These are phyloP conservation scores for Lithophane leautieri DNA, from an alignment of 2,888 invertebrate genomes.

Conservation along the genomic window DNA sequence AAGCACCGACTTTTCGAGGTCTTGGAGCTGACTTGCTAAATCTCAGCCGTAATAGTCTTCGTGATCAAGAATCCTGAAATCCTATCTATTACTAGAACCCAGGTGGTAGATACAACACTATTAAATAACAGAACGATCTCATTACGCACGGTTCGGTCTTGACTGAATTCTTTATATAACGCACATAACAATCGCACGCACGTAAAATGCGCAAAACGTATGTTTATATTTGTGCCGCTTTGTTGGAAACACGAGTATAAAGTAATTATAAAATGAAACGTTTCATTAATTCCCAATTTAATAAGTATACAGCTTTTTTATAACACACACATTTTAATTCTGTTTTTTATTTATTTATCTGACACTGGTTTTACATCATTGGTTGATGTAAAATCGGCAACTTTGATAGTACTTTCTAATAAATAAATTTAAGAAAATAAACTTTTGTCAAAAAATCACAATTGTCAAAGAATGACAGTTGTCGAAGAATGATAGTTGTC, in stretches of 20 bases:
- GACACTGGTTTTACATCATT: no score
- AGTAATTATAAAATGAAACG: slow-evolving; percentile 34
- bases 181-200: slow-evolving; percentile 38
- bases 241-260: slow-evolving; percentile 6
- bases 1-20: no score
- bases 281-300: slow-evolving; percentile 18
- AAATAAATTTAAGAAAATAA: no score
- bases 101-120: neutral
- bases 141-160: slow-evolving; percentile 26
- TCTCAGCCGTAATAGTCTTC: no score
- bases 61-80: neutral
- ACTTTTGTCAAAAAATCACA: no score
- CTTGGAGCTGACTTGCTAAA: no score
- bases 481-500: no score
- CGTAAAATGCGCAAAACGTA: slow-evolving; percentile 32
- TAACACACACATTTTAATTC: neutral
- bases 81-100: neutral
- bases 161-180: slow-evolving; percentile 41
- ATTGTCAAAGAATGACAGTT: no score
- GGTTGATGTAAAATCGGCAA: no score
- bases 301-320: neutral
- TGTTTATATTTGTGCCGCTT: slow-evolving; percentile 32
- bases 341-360: no score
- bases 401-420: no score
- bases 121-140: neutral